Evolutionary conservation across 2,113 vertebrate species (phyloP), one percentile per base, ranked within the genome.

Genomic region (Piliocolobus tephrosceles): DNA sequence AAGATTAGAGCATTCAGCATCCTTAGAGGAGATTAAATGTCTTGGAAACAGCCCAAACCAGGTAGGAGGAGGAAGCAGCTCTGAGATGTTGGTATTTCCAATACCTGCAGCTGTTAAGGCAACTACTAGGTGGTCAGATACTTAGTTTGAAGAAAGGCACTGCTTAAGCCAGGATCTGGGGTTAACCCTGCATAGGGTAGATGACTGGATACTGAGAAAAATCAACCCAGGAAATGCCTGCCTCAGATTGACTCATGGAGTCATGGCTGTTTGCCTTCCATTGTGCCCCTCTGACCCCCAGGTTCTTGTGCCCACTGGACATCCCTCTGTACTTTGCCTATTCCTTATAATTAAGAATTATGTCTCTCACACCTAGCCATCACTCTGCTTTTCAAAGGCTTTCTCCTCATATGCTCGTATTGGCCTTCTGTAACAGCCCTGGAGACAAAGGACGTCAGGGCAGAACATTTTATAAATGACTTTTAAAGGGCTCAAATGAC

Each of bases 381-480:
- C 20, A 68, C 20, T 40, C n/a, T 6, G n/a, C 14, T 90, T 80
- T 66, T 38, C 10, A 22, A 92, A 95, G 72, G 32, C 9, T 45
- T 94, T 72, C 70, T 75, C 22, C 22, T 25, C 57, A 12, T 16
- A 9, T 52, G 88, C 52, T 87, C 38, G 80, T 43, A 64, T 58
- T 89, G 82, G 23, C 32, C 61, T 91, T 57, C 16, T 32, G 38
- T 72, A 76, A 23, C 10, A 72, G 35, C 13, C 27, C 32, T 0
- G 50, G 94, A 82, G 66, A 85, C 43, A 76, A 89, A 82, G 8
- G 85, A 85, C 70, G 10, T 38, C n/a, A 89, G 79, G 40, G n/a
- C 11, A 79, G 27, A 10, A 13, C 57, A 70, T 88, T 55, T 45
- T 75, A 58, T 43, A 66, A 70, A 55, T 61, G 87, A 80, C 90